Evolutionary conservation across 2,888 invertebrate genomes (phyloP).

Genomic region (Acanthosepion lycidas): DNA sequence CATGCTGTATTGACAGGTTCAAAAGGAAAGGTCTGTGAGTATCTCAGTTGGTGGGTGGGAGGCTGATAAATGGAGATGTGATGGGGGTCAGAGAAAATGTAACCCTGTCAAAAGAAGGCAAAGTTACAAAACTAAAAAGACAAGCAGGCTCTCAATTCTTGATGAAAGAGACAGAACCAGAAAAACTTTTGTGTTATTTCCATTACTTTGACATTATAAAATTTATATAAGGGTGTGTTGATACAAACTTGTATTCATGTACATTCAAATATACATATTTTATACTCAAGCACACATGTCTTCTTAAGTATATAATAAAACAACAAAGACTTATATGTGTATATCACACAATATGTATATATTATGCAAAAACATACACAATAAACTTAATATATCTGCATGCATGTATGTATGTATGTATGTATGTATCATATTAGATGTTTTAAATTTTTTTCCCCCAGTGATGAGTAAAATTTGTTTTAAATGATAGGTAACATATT

Average conservation of each 20-base stretch:
- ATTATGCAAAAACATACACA: too few species aligned
- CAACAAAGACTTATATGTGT: too few species aligned
- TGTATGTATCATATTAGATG: too few species aligned
- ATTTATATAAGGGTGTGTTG: neutral
- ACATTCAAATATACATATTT: too few species aligned
- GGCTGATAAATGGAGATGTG: neutral
- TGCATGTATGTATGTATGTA: too few species aligned
- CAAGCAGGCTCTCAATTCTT: neutral
- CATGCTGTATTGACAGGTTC: conserved; percentile 4
- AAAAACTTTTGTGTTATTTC: neutral
- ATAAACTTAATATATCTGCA: too few species aligned
- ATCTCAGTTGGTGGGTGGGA: neutral
- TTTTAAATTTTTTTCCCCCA: too few species aligned
- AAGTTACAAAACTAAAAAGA: neutral
- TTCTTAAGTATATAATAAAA: too few species aligned
- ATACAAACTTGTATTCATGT: neutral
- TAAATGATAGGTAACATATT: too few species aligned
- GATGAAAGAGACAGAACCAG: neutral
- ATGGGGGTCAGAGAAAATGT: neutral
- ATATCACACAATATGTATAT: too few species aligned
- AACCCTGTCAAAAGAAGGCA: neutral
- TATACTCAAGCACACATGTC: too few species aligned
- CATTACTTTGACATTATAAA: neutral
- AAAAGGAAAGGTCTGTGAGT: neutral
- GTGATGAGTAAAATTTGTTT: too few species aligned